These are phyloP conservation scores for Arge pagana DNA, from an alignment of 2,888 invertebrate species.

Conservation along the genomic window DNA sequence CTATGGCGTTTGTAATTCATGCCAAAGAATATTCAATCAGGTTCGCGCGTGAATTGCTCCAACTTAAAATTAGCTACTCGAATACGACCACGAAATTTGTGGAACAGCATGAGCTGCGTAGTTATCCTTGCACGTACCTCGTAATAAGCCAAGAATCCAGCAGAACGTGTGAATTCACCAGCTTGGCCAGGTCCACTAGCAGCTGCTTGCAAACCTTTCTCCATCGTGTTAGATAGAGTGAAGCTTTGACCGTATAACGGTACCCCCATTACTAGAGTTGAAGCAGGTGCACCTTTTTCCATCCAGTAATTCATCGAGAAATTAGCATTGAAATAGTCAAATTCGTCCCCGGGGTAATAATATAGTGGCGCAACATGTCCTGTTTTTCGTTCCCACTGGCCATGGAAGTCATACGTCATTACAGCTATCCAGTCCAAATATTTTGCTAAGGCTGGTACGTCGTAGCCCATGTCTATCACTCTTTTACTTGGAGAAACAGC, in stretches of 20 bases:
- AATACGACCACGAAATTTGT: no score
- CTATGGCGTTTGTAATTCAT: no score
- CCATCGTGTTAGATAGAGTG: slow-evolving; percentile 58
- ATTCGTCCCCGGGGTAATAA: slow-evolving; percentile 81
- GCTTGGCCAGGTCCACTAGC: slow-evolving; percentile 79
- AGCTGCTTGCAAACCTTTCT: slow-evolving; percentile 68
- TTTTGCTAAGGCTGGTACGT: slow-evolving; percentile 74
- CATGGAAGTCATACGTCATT: slow-evolving; percentile 91
- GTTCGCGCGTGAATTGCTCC: no score
- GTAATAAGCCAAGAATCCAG: slow-evolving; percentile 86
- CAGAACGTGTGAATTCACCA: slow-evolving; percentile 83
- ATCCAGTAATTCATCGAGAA: slow-evolving; percentile 91
- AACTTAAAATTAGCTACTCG: no score
- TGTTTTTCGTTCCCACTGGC: slow-evolving; percentile 90
- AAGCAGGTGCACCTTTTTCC: slow-evolving; percentile 77
- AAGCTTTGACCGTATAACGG: slow-evolving; percentile 89
- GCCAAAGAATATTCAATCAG: no score
- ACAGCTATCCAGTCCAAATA: slow-evolving; percentile 89
- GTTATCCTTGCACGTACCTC: slow-evolving; percentile 58
- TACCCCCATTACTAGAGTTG: slow-evolving; percentile 84
- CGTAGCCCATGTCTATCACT: slow-evolving; percentile 83
- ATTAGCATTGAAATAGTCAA: slow-evolving; percentile 82
- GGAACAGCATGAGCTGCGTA: not conserved
- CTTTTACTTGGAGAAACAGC: slow-evolving; percentile 88
- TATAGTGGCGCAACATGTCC: slow-evolving; percentile 88